These are phyloP conservation scores for Sialis fuliginosa DNA, from an alignment of 2,888 invertebrate genomes.

Conservation along the genomic window DNA sequence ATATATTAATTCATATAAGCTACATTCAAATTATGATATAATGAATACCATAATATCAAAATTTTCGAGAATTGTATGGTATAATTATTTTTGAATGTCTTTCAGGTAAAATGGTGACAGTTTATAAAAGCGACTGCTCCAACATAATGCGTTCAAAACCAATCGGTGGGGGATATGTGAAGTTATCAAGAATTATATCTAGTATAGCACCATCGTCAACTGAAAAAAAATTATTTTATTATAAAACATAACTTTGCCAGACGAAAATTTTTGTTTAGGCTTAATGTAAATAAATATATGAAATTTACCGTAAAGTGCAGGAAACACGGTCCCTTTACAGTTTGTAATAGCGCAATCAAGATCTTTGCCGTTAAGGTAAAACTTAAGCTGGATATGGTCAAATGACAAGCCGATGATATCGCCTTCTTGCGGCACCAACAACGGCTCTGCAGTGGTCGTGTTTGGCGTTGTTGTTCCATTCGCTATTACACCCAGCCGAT, in stretches of 20 bases:
- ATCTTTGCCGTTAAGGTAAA: conserved; percentile 82
- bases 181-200: conserved; percentile 85
- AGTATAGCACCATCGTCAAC: conserved; percentile 96
- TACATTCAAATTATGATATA: too few relatives aligned
- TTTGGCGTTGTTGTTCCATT: conserved; percentile 15
- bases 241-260: background rate
- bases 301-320: conserved; percentile 71
- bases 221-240: conserved; percentile 28
- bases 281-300: conserved; percentile 5
- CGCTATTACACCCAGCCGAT: conserved; percentile 31
- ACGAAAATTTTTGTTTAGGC: background rate
- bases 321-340: conserved; percentile 80
- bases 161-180: conserved; percentile 62
- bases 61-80: too few relatives aligned
- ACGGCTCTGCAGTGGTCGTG: conserved; percentile 21
- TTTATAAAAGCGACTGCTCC: conserved; percentile 88
- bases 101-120: too few relatives aligned
- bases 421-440: conserved; percentile 65
- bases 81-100: too few relatives aligned
- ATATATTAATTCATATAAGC: too few relatives aligned
- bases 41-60: too few relatives aligned
- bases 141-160: conserved; percentile 94
- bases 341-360: conserved; percentile 72
- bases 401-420: conserved; percentile 88
- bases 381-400: conserved; percentile 91